phyloP scores from a whole-genome alignment of 1,140 invertebrate species.

The Gonatopus flavifemur region DNA sequence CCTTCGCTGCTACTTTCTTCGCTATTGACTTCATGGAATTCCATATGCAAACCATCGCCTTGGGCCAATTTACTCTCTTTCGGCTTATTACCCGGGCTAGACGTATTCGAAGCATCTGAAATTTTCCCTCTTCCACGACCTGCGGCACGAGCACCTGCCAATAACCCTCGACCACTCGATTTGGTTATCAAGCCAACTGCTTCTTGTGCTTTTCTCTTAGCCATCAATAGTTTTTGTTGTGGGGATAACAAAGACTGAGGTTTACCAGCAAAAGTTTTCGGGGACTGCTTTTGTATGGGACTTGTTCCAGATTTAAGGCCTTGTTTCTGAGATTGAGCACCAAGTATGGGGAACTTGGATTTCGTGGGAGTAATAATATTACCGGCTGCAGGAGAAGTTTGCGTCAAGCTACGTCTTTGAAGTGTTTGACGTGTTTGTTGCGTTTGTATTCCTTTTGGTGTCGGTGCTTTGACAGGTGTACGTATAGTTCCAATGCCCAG shows the following conservation, averaged over 20 bases:
- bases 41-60: slow-evolving; percentile 55
- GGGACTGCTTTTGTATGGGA: slow-evolving; percentile 28
- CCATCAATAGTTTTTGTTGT: slow-evolving; percentile 54
- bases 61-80: slow-evolving; percentile 56
- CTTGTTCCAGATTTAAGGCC: slow-evolving; percentile 31
- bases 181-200: slow-evolving; percentile 42
- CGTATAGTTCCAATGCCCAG: slow-evolving; percentile 40
- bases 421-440: slow-evolving; percentile 35
- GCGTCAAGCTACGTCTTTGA: slow-evolving; percentile 41
- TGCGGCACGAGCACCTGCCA: slow-evolving; percentile 25
- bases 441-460: slow-evolving; percentile 32
- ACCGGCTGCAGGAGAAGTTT: slow-evolving; percentile 22
- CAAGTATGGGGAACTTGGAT: slow-evolving; percentile 34
- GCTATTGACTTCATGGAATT: slow-evolving; percentile 52
- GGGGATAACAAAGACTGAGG: slow-evolving; percentile 48
- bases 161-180: slow-evolving; percentile 31
- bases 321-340: slow-evolving; percentile 28
- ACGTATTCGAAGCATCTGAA: slow-evolving; percentile 8
- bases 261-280: slow-evolving; percentile 38
- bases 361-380: slow-evolving; percentile 35
- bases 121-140: slow-evolving; percentile 33
- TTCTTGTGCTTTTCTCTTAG: slow-evolving; percentile 53
- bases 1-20: slow-evolving; percentile 63
- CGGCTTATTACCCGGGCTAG: slow-evolving; percentile 29
- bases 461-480: slow-evolving; percentile 38